Evolutionary conservation across 2,888 invertebrate genomes (phyloP).

Genomic region (Trisateles emortualis): DNA sequence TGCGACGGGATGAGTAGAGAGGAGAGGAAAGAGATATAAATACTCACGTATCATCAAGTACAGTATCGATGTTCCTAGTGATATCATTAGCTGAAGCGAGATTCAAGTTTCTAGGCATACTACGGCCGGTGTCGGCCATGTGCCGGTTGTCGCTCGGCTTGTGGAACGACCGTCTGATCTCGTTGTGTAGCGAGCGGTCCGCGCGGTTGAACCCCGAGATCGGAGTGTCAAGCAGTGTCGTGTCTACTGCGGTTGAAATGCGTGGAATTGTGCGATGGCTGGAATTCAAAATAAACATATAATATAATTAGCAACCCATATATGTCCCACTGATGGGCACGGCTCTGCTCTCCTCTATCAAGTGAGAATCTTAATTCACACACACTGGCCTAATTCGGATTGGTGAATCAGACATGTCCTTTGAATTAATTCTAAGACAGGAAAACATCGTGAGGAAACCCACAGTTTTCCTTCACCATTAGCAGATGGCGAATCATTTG

Average conservation of each 20-base stretch:
- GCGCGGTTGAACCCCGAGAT: constrained; percentile 61
- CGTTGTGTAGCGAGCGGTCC: constrained; percentile 67
- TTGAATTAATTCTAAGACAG: too few relatives aligned
- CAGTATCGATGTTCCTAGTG: constrained; percentile 33
- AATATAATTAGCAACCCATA: too few relatives aligned
- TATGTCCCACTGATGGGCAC: too few relatives aligned
- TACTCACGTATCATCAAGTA: constrained; percentile 42
- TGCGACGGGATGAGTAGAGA: too few relatives aligned
- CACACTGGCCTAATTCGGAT: too few relatives aligned
- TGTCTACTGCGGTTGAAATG: constrained; percentile 71
- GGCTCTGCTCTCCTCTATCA: too few relatives aligned
- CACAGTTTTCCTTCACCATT: too few relatives aligned
- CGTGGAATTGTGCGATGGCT: constrained; percentile 84
- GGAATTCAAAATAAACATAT: constrained; percentile 19
- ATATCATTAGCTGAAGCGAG: constrained; percentile 59
- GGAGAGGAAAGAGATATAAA: neutral
- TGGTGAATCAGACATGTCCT: too few relatives aligned
- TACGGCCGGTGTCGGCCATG: constrained; percentile 69
- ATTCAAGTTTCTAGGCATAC: constrained; percentile 86
- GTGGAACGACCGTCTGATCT: constrained; percentile 82
- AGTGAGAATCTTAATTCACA: too few relatives aligned
- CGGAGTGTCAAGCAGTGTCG: constrained; percentile 57
- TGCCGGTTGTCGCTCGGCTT: constrained; percentile 65
- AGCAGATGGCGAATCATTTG: too few relatives aligned
- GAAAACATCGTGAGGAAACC: too few relatives aligned